Base-by-base conservation (phyloP, 2,888 invertebrate species). In the Euplagia quadripunctaria region DNA sequence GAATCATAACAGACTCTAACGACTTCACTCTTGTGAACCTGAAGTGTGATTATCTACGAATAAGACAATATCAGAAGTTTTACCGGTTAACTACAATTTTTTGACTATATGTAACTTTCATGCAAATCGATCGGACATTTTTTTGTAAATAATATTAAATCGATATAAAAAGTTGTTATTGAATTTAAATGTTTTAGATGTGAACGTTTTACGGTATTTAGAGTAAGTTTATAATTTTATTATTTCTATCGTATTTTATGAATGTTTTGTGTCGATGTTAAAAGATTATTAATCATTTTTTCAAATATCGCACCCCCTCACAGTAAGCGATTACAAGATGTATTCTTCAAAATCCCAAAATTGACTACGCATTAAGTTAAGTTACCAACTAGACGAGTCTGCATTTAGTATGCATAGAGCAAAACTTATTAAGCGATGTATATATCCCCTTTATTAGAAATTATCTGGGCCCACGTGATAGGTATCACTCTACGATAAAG, bases 131-230 rank as follows among this genome's bases (percentile, higher is more conserved):
- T 79, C 79, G 70, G 72, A 82, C 73, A 78, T 31, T 67, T 80
- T 89, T 90, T 89, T 94, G 94, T 94, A 94, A 81, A 94, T 94
- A 93, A 82, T 89, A 88, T 89, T 87, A 88, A 85, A 87, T 88
- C 85, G 83, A 86, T 89, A 88, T 86, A 88, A 90, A 92, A 75
- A 91, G 91, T 94, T 94, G 93, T 95, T 94, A 91, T 89, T 89
- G 86, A 89, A 92, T 93, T 91, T 90, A 90, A 90, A 93, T 90
- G 89, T 92, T 94, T 94, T 94, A 93, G 91, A 94, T 87, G 90
- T 91, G 91, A 90, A 87, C 83, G 89, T 92, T 93, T 93, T 91
- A 89, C 82, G 84, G 86, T 82, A 85, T 89, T 89, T 88, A 86
- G 83, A 73, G 73, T 88, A 89, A 89, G 86, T 83, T 87, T 87